Evolutionary conservation across 2,113 vertebrate species (phyloP).

Genomic region (Phycodurus eques): DNA sequence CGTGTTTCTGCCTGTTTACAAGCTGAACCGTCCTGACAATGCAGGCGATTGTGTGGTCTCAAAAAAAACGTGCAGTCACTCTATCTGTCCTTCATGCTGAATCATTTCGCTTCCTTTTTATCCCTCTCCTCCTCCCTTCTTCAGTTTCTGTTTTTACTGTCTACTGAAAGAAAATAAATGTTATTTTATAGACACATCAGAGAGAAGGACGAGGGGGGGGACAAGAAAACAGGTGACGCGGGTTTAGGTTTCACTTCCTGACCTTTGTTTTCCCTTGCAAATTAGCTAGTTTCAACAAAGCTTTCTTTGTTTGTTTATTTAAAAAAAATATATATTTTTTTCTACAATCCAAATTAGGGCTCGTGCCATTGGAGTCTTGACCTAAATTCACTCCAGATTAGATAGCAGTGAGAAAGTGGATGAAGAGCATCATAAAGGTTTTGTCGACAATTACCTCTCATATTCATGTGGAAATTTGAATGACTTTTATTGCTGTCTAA

Average conservation of each 20-base stretch:
- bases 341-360: not conserved
- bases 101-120: slow-evolving; percentile 56
- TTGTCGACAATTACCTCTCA: not conserved
- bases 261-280: not conserved
- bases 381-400: slow-evolving; percentile 3
- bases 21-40: slow-evolving; percentile 10
- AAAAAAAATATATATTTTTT: not conserved
- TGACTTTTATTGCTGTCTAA: not conserved
- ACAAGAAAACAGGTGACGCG: slow-evolving; percentile 16
- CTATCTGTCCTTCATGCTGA: slow-evolving; percentile 60
- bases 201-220: not conserved
- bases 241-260: slow-evolving; percentile 4
- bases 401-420: not conserved
- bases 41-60: slow-evolving; percentile 7
- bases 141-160: too few species aligned
- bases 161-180: too few species aligned
- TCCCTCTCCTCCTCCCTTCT: slow-evolving; percentile 25
- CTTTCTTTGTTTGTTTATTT: not conserved
- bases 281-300: not conserved
- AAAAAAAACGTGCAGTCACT: slow-evolving; percentile 28
- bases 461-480: not conserved
- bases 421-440: not conserved
- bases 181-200: slow-evolving; percentile 29
- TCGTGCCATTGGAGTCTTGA: not conserved
- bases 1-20: slow-evolving; percentile 5